These are phyloP conservation scores for Conus betulinus DNA, from an alignment of 1,140 invertebrate species.

Conservation along the genomic window DNA sequence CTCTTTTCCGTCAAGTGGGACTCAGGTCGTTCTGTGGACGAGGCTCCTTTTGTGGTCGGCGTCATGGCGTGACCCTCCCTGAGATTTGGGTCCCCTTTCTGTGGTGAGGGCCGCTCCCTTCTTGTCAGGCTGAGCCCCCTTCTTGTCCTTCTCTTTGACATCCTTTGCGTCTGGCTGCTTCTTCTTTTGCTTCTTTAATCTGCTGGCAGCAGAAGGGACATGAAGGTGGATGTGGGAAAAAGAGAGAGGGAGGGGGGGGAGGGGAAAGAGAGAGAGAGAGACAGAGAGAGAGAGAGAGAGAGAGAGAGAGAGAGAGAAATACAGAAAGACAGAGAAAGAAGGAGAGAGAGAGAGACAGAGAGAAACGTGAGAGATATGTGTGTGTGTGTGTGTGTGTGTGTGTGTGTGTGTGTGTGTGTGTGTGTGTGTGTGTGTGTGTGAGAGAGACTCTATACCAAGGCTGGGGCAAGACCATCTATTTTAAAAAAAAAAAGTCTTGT, in stretches of 20 bases:
- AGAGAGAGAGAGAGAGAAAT: too few species aligned
- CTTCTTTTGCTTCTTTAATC: slow-evolving; percentile 42
- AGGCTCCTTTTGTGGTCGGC: slow-evolving; percentile 64
- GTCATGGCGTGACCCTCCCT: slow-evolving; percentile 56
- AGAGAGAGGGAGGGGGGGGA: neutral
- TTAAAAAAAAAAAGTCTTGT: neutral
- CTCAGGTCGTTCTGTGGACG: slow-evolving; percentile 68
- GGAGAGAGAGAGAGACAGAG: too few species aligned
- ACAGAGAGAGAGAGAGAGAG: too few species aligned
- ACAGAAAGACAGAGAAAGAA: too few species aligned
- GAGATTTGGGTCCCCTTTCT: slow-evolving; percentile 50
- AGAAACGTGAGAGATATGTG: too few species aligned
- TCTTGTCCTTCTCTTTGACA: slow-evolving; percentile 62
- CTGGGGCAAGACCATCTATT: neutral
- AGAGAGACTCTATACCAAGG: neutral
- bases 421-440: neutral
- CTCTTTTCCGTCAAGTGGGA: slow-evolving; percentile 72
- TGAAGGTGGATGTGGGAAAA: neutral
- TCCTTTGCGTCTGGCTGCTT: slow-evolving; percentile 44
- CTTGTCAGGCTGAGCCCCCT: slow-evolving; percentile 61
- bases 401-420: neutral
- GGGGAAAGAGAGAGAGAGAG: neutral
- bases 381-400: too few species aligned
- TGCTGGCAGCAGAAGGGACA: neutral
- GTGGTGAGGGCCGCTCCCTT: slow-evolving; percentile 54